A percentile compares a stretch with the other conserved stretches of the same genome.
phyloP scores from a whole-genome alignment of 2,888 invertebrate genomes.

The Acholoe squamosa region DNA sequence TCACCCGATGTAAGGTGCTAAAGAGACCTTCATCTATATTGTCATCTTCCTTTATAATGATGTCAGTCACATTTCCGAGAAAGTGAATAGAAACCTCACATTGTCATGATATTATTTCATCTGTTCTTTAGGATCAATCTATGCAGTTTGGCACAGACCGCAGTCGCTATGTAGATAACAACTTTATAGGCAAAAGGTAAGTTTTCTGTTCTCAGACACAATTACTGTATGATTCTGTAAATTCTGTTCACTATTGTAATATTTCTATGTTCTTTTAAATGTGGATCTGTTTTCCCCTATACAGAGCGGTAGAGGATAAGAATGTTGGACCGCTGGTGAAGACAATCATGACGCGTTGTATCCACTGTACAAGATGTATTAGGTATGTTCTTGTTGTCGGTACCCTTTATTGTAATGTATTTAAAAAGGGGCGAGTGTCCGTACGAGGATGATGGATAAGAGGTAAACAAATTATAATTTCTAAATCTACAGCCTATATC shows the following conservation, averaged over 20 bases:
- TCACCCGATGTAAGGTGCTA: too few species aligned
- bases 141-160: conserved; percentile 97
- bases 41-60: too few species aligned
- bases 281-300: background rate
- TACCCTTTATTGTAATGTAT: too few species aligned
- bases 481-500: too few species aligned
- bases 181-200: conserved; percentile 94
- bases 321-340: conserved; percentile 99
- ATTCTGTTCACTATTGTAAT: background rate
- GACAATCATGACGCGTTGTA: conserved; percentile 99
- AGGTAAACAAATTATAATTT: too few species aligned
- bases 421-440: too few species aligned
- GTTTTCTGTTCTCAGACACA: conserved; percentile 49
- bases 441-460: too few species aligned
- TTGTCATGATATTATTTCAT: background rate
- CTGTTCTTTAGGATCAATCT: conserved; percentile 93
- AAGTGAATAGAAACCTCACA: too few species aligned
- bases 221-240: background rate
- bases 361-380: conserved; percentile 99
- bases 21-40: too few species aligned
- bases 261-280: too few species aligned
- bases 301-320: conserved; percentile 98
- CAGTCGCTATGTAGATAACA: conserved; percentile 95
- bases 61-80: too few species aligned
- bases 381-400: too few species aligned